phyloP scores from a whole-genome alignment of 1,140 invertebrate species.

The Bombus impatiens region DNA sequence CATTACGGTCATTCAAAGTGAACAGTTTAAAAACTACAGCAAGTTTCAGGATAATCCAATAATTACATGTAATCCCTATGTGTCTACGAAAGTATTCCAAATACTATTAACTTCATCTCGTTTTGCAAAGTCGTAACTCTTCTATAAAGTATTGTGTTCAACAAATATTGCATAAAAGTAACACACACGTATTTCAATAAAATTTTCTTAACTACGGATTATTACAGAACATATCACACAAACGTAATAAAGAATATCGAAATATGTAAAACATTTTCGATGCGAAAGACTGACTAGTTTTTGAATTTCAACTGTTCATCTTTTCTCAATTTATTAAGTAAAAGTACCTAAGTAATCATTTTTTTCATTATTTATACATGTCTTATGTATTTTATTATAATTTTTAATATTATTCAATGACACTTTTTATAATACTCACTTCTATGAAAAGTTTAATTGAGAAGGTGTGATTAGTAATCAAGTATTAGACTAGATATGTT shows the following conservation, averaged over 20 bases:
- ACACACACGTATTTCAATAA: neutral
- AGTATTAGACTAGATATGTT: neutral
- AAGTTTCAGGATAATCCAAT: slow-evolving; percentile 5
- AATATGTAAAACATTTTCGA: slow-evolving; percentile 31
- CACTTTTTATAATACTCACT: neutral
- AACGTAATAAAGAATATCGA: neutral
- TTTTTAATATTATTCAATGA: neutral
- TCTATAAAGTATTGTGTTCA: slow-evolving; percentile 24
- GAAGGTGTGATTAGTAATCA: neutral
- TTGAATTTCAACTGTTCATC: slow-evolving; percentile 43
- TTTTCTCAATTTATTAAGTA: neutral
- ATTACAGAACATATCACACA: slow-evolving; percentile 34
- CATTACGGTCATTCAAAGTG: neutral
- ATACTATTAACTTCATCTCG: neutral
- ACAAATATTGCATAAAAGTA: neutral
- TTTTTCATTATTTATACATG: too few species aligned
- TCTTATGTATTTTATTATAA: neutral
- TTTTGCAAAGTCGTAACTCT: slow-evolving; percentile 1
- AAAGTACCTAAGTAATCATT: neutral
- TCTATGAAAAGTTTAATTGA: neutral
- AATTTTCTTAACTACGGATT: slow-evolving; percentile 23
- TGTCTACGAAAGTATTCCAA: slow-evolving; percentile 16
- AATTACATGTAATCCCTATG: neutral
- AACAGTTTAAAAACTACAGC: neutral
- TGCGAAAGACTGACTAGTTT: slow-evolving; percentile 48